Percentiles rank a stretch among this genome's conserved stretches.
Conservation (phyloP, 2,888 invertebrate species). For the Agrilus biguttatus region DNA sequence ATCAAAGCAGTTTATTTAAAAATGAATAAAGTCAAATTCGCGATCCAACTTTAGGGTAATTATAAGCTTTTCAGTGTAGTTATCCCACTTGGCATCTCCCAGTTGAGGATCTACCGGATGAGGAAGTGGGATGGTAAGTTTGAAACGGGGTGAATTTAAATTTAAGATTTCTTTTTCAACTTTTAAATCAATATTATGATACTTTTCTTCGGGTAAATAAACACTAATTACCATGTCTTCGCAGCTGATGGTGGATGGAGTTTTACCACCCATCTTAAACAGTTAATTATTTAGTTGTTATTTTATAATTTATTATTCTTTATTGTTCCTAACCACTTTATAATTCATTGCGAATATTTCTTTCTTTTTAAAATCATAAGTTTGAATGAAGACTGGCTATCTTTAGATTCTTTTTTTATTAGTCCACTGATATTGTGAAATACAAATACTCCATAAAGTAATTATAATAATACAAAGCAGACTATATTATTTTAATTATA, state of each 20-base stretch:
- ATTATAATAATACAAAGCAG: too few relatives aligned
- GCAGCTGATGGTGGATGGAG: constrained; percentile 65
- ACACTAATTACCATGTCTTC: constrained; percentile 75
- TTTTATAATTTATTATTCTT: too few relatives aligned
- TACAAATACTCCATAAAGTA: too few relatives aligned
- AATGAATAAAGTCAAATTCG: constrained; percentile 78
- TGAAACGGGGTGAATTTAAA: constrained; percentile 47
- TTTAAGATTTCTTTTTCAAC: constrained; percentile 47
- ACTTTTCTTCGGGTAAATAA: constrained; percentile 59
- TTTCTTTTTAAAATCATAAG: too few relatives aligned
- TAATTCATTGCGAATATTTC: too few relatives aligned
- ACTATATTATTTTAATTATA: too few relatives aligned
- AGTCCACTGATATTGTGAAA: too few relatives aligned
- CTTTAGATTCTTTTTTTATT: too few relatives aligned
- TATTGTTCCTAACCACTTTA: too few relatives aligned
- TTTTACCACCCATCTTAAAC: constrained; percentile 66
- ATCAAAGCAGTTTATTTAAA: constrained; percentile 35
- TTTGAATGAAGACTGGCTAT: too few relatives aligned
- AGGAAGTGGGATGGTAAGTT: constrained; percentile 61
- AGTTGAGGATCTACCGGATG: constrained; percentile 70
- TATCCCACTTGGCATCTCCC: constrained; percentile 70
- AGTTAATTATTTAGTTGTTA: too few relatives aligned
- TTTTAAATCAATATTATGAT: constrained; percentile 59
- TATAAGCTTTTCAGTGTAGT: constrained; percentile 45
- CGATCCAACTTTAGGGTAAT: constrained; percentile 61